A percentile compares a stretch with the other conserved stretches of the same genome.
Evolutionary conservation across 2,113 vertebrate species (phyloP).

Genomic region (Coreoperca whiteheadi): DNA sequence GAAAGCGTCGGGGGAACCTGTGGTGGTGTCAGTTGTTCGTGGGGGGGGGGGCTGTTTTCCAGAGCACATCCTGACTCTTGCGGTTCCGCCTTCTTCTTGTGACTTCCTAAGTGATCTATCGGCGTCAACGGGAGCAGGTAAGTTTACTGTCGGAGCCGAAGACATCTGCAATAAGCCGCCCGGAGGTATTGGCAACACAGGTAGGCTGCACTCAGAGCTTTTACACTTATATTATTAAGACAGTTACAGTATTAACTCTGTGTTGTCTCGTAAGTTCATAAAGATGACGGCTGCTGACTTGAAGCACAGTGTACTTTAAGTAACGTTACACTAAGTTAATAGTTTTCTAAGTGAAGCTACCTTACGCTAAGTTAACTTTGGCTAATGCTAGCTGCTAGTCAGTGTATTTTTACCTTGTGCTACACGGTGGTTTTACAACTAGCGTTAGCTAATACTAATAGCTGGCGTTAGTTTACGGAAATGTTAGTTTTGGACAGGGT

Average conservation of each 20-base stretch:
- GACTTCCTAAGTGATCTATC: too few species aligned
- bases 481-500: not conserved
- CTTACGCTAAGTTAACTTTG: constrained; percentile 7
- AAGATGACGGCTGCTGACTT: not conserved
- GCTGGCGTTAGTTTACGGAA: not conserved
- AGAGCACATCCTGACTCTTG: not conserved
- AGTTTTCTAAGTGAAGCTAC: constrained; percentile 2
- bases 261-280: not conserved
- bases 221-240: not conserved
- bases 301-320: not conserved
- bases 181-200: not conserved
- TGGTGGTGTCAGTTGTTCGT: too few species aligned
- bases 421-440: not conserved
- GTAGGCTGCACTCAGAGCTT: not conserved
- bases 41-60: too few species aligned
- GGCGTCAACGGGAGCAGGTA: not conserved
- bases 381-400: constrained; percentile 32
- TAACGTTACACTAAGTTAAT: too few species aligned
- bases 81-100: constrained; percentile 13
- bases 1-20: too few species aligned
- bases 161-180: not conserved
- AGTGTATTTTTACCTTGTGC: not conserved
- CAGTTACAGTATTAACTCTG: not conserved
- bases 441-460: not conserved
- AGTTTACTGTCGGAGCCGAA: not conserved